Percentiles rank a stretch among this genome's conserved stretches.
phyloP scores from a whole-genome alignment of 2,888 invertebrate genomes.

The Drosophila greeni region DNA sequence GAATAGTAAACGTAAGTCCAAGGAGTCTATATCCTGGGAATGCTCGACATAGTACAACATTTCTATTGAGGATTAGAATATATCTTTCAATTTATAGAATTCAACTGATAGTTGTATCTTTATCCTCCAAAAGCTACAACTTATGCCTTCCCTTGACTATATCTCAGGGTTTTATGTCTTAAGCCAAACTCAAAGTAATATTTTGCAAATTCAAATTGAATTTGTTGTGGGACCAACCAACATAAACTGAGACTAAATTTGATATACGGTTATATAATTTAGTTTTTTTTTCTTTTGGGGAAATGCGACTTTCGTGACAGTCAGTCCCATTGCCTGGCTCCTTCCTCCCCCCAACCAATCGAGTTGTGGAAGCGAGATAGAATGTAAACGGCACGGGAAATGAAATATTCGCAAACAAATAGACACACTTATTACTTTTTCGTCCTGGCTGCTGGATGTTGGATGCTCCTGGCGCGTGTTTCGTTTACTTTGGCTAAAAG shows the following conservation, averaged over 20 bases:
- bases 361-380: constrained; percentile 4
- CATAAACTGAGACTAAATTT: constrained; percentile 26
- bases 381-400: constrained; percentile 65
- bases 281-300: constrained; percentile 6
- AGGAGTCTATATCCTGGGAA: background rate
- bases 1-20: background rate
- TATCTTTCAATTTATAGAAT: background rate
- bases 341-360: background rate
- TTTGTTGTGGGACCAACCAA: constrained; percentile 2
- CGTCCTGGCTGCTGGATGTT: constrained; percentile 58
- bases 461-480: constrained; percentile 69
- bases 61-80: background rate
- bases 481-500: constrained; percentile 33
- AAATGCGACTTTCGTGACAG: constrained; percentile 26
- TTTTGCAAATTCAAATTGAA: constrained; percentile 19
- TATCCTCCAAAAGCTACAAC: background rate
- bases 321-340: constrained; percentile 4
- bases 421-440: constrained; percentile 73
- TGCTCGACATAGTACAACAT: no score
- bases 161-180: background rate
- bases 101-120: background rate
- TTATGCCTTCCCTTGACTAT: background rate
- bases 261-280: constrained; percentile 32
- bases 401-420: constrained; percentile 75
- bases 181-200: constrained; percentile 2